Conservation (phyloP, 2,888 invertebrate genomes). For the Branchellion lobata region DNA sequence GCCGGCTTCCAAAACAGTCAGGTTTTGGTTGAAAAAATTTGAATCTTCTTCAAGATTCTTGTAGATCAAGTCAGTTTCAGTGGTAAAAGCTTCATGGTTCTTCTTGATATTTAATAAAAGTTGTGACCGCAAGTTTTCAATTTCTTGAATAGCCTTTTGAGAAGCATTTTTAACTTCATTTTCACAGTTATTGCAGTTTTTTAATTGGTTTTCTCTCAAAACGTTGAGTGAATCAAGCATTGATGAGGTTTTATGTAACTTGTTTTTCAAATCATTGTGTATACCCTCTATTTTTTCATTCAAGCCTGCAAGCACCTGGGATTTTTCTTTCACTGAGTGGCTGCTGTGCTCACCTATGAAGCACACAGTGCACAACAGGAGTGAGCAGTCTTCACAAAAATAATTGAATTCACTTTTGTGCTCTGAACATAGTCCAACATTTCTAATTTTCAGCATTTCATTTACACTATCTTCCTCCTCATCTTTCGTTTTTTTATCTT, state of each 20-base stretch:
- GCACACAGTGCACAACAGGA: conserved; percentile 47
- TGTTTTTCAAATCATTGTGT: neutral
- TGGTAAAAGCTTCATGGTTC: neutral
- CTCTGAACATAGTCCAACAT: conserved; percentile 28
- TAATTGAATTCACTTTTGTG: conserved; percentile 46
- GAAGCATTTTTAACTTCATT: neutral
- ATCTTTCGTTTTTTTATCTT: too few species aligned
- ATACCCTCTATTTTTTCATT: neutral
- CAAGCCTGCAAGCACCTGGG: neutral
- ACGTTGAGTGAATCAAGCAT: neutral
- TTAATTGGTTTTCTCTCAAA: neutral
- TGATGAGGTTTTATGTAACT: neutral
- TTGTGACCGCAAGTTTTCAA: conserved; percentile 18
- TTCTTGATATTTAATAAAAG: neutral
- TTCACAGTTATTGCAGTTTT: conserved; percentile 13
- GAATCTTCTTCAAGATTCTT: neutral
- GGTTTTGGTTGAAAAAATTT: neutral
- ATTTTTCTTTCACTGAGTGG: conserved; percentile 36
- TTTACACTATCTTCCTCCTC: neutral
- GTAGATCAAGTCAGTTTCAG: neutral
- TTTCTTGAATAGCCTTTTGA: conserved; percentile 7
- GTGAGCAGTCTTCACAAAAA: conserved; percentile 46
- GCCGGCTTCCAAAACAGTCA: neutral
- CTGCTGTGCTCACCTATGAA: conserved; percentile 44
- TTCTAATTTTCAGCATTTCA: neutral